Base-by-base conservation (phyloP, 2,888 invertebrate species). In the Lobophora halterata region DNA sequence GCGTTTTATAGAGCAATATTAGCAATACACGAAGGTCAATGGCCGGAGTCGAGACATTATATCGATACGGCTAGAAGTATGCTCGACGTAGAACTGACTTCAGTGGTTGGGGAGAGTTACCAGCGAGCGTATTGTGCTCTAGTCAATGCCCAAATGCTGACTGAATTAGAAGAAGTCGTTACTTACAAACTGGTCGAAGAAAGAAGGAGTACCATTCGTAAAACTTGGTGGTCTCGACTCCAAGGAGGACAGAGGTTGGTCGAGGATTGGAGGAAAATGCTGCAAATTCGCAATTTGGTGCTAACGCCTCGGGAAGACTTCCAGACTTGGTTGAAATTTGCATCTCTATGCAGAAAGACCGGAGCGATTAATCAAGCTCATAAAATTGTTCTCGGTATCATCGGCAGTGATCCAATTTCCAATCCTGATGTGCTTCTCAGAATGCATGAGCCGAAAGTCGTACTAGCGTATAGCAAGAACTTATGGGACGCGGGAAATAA, bases 221-320 rank as follows among this genome's bases (percentile, higher is more conserved):
- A 90, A 27, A 93, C 97, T 90, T 98, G 98, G 98, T 98, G 98
- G 97, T 92, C 96, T 46, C 89, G 99, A 44, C 79, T 99, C 12
- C 97, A 95, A 70, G 97, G 98, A 1, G 98, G 98, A 6, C 97
- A 99, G 66, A 89, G 95, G 21, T 90, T 97, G 26, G 97, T 98
- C 0, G 99, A 99, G 73, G 99, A 99, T 72, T 99, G 99, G 99
- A 96, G 98, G 55, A 93, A 95, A 61, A 96, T 99, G 53, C 93
- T 99, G 31, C 97, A 97, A 77, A 96, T 99, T 6, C 95, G 97
- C 58, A 97, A 97, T 5, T 82, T 99, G 42, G 98, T 98, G 0
- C 89, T 98, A 32, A 91, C 93, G 1, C 98, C 98, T 0, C 93
- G 95, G 36, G 97, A 99, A 67, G 97, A 99, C 69, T 95, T 97